Conservation (phyloP, 2,888 invertebrate genomes). For the Spicauda simplicius region DNA sequence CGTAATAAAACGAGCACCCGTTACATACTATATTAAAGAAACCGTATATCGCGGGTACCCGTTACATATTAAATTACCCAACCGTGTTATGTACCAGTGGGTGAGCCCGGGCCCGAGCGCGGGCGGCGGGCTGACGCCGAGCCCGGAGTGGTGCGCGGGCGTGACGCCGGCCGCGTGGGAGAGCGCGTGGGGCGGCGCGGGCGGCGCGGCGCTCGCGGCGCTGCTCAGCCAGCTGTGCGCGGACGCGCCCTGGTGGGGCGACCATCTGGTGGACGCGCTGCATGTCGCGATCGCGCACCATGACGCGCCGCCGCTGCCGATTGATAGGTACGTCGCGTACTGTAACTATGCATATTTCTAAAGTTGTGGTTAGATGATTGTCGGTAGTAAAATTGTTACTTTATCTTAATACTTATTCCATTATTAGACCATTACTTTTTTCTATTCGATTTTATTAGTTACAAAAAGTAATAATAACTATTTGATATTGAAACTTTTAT, state of each 20-base stretch:
- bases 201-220: conserved; percentile 91
- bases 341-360: too few relatives aligned
- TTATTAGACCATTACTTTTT: too few relatives aligned
- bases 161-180: conserved; percentile 86
- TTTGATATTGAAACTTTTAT: too few relatives aligned
- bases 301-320: conserved; percentile 91
- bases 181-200: conserved; percentile 87
- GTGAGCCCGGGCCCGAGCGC: neutral
- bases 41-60: too few relatives aligned
- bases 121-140: conserved; percentile 42
- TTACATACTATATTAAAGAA: too few relatives aligned
- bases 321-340: conserved; percentile 88
- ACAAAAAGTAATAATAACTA: too few relatives aligned
- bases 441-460: too few relatives aligned
- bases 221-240: conserved; percentile 91
- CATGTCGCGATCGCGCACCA: conserved; percentile 91
- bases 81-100: neutral
- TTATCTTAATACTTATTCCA: too few relatives aligned
- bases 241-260: conserved; percentile 94
- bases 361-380: too few relatives aligned
- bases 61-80: too few relatives aligned
- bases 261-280: conserved; percentile 93
- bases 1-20: too few relatives aligned
- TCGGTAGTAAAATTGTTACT: too few relatives aligned
- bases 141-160: conserved; percentile 62